A percentile compares a stretch with the other conserved stretches of the same genome.
These are phyloP conservation scores for Trematomus bernacchii DNA, from an alignment of 2,797 vertebrate genomes.

Conservation along the genomic window DNA sequence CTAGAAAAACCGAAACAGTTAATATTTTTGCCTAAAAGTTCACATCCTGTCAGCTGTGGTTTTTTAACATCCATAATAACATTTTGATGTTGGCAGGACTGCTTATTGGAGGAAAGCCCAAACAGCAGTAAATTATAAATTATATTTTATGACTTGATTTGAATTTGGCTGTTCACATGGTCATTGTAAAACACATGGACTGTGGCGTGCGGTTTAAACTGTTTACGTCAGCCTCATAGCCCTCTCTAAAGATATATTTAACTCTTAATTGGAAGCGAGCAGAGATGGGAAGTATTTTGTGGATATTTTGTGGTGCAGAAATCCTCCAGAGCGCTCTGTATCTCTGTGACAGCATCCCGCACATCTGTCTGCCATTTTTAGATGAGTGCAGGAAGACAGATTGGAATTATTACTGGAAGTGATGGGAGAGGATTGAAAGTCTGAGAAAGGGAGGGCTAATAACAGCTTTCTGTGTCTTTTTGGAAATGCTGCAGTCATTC, in stretches of 20 bases:
- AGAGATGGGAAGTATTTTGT: constrained; percentile 30
- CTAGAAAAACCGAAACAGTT: constrained; percentile 14
- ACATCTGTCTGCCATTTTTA: constrained; percentile 73
- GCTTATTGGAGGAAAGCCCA: constrained; percentile 40
- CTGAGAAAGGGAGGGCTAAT: constrained; percentile 45
- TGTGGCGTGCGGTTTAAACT: constrained; percentile 45
- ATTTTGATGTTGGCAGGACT: constrained; percentile 27
- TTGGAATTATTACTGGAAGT: constrained; percentile 73
- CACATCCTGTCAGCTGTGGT: constrained; percentile 3
- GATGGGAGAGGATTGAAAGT: constrained; percentile 71
- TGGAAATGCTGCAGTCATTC: constrained; percentile 21
- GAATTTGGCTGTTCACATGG: constrained; percentile 29
- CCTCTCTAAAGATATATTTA: constrained; percentile 31
- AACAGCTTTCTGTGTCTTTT: constrained; percentile 47
- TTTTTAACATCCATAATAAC: constrained; percentile 31
- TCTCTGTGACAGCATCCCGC: constrained; percentile 45
- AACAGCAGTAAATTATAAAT: constrained; percentile 65
- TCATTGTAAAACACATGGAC: constrained; percentile 44
- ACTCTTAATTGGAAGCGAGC: constrained; percentile 50
- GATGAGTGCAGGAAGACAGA: constrained; percentile 62
- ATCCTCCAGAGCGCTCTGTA: constrained; percentile 9
- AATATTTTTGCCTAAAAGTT: not conserved
- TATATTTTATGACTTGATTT: constrained; percentile 49
- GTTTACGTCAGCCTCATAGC: constrained; percentile 40
- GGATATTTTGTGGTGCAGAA: constrained; percentile 18